Evolutionary conservation across 2,888 invertebrate genomes (phyloP).

Genomic region (Eristalinus sepulchralis): DNA sequence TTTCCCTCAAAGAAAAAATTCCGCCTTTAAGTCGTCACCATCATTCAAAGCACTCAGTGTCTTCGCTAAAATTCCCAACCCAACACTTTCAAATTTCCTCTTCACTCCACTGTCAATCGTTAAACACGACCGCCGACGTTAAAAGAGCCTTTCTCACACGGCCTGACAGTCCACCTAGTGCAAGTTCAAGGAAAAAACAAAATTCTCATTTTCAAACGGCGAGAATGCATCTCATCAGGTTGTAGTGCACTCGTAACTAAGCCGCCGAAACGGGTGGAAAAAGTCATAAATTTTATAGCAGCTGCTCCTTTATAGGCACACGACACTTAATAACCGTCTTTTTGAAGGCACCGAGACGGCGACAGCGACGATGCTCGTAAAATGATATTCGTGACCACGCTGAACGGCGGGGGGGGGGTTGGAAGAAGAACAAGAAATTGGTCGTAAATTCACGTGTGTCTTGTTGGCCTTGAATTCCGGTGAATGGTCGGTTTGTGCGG

Average conservation of each 20-base stretch:
- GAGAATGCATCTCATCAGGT: background rate
- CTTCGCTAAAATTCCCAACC: no score
- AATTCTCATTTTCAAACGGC: background rate
- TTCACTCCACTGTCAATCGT: no score
- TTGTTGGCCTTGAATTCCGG: background rate
- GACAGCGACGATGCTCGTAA: background rate
- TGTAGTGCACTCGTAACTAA: background rate
- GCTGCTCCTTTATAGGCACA: slow-evolving; percentile 3
- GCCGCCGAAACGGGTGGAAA: background rate
- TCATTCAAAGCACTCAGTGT: no score
- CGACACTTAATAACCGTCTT: slow-evolving; percentile 3
- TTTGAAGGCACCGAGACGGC: slow-evolving; percentile 6
- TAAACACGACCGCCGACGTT: no score
- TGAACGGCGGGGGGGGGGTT: background rate
- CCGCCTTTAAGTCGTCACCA: no score
- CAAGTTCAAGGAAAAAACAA: background rate
- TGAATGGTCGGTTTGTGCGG: no score
- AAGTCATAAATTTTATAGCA: slow-evolving; percentile 17
- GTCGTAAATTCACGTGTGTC: background rate
- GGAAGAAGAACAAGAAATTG: background rate
- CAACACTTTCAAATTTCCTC: no score
- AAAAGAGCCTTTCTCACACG: no score
- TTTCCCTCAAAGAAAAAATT: no score
- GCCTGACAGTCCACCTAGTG: no score
- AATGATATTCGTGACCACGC: background rate